Percentiles rank a stretch among this genome's conserved stretches.
Conservation (phyloP, 1,140 invertebrate species). For the Atta colombica region DNA sequence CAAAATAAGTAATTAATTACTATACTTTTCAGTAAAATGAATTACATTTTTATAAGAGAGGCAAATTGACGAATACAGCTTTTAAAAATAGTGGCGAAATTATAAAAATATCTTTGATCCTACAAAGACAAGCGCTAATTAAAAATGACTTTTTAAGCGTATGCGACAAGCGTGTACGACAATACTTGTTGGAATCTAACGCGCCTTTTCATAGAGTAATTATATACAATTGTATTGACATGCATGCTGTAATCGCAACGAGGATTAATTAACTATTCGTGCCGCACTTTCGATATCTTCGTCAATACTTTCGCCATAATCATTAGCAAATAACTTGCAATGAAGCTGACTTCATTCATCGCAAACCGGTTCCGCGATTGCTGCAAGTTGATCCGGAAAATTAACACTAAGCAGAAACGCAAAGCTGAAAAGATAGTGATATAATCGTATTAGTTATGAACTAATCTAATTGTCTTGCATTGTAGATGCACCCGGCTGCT, state of each 20-base stretch:
- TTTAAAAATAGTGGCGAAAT: background rate
- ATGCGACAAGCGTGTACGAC: background rate
- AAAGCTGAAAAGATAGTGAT: background rate
- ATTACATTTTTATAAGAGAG: too few relatives aligned
- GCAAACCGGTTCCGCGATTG: constrained; percentile 26
- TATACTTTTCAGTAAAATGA: too few relatives aligned
- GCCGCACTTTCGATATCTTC: constrained; percentile 38
- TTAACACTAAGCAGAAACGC: constrained; percentile 1
- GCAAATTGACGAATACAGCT: too few relatives aligned
- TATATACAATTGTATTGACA: constrained; percentile 46
- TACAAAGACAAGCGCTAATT: constrained; percentile 29
- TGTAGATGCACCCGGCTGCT: background rate
- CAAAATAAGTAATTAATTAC: too few relatives aligned
- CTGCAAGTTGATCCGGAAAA: constrained; percentile 15
- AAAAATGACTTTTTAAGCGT: constrained; percentile 5
- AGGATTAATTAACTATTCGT: constrained; percentile 47
- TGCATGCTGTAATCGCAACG: constrained; percentile 10
- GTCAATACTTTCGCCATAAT: constrained; percentile 51
- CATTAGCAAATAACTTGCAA: constrained; percentile 33
- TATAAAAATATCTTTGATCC: background rate
- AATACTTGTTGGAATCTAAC: constrained; percentile 5
- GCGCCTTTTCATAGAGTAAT: constrained; percentile 2
- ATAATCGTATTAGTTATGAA: constrained; percentile 2
- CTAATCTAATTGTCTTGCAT: constrained; percentile 6
- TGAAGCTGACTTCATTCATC: constrained; percentile 28